Base-by-base conservation (phyloP, 2,797 vertebrate genomes). In the Sphenodon punctatus region DNA sequence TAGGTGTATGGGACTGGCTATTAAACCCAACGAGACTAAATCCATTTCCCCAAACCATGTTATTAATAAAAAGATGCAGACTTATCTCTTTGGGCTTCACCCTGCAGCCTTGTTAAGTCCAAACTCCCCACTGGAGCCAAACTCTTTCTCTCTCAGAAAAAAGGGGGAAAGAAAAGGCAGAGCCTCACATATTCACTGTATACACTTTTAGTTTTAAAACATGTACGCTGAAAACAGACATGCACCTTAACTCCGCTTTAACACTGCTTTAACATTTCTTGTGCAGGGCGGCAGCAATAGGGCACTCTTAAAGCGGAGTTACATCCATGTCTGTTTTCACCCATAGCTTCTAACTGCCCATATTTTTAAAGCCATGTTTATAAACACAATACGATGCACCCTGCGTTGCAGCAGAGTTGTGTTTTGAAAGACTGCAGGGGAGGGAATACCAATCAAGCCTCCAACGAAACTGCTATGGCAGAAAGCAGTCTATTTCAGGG, bases 121-220 rank as follows among this genome's bases (percentile, higher is more conserved):
- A 27, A 68, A 42, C 6, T 66, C 23, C 32, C 17, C 6, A 22
- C 36, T 72, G 67, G 32, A 61, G 27, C 42, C 41, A 56, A 56
- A 56, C 19, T 48, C 20, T 36, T 36, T 32, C 22, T 23, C 34
- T 58, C 30, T 11, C 25, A 68, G n/a, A 69, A 10, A 51, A 27
- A 51, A 51, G n/a, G n/a, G 5, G 3, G 27, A n/a, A 53, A 12
- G 39, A 30, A 66, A 58, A 79, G 78, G 4, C 41, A 58, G 42
- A 76, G 59, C 8, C n/a, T n/a, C n/a, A n/a, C n/a, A n/a, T n/a
- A n/a, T n/a, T n/a, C n/a, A n/a, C n/a, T n/a, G n/a, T n/a, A n/a
- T n/a, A n/a, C n/a, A n/a, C n/a, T n/a, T n/a, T n/a, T n/a, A 49
- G 11, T 48, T 75, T 48, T 5, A 1, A 0, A 0, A 67, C 67